Evolutionary conservation across 1,140 invertebrate species (phyloP).

Genomic region (Teleopsis dalmanni): DNA sequence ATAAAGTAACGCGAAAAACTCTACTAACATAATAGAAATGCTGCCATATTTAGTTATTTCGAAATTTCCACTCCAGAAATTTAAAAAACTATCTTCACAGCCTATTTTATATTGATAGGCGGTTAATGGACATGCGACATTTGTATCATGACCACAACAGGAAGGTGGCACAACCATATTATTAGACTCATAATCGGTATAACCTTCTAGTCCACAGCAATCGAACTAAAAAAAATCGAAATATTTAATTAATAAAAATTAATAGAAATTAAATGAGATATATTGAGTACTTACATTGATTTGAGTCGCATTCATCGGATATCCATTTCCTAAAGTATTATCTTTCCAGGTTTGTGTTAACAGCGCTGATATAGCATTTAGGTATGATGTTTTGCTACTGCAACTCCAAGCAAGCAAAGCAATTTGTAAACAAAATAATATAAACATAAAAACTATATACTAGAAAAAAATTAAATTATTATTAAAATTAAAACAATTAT

Average conservation of each 20-base stretch:
- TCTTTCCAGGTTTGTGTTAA: conserved; percentile 34
- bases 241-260: not conserved
- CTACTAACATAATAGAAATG: conserved; percentile 27
- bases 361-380: conserved; percentile 41
- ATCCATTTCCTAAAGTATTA: conserved; percentile 22
- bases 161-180: conserved; percentile 24
- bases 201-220: conserved; percentile 53
- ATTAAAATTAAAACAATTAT: no score
- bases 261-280: not conserved
- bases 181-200: conserved; percentile 41
- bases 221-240: conserved; percentile 46
- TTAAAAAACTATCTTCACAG: conserved; percentile 18
- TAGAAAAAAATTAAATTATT: conserved; percentile 38
- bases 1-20: conserved; percentile 25
- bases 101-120: conserved; percentile 23
- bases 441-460: conserved; percentile 58
- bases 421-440: conserved; percentile 57
- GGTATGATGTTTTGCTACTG: conserved; percentile 44
- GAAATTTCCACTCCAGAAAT: conserved; percentile 29
- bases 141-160: conserved; percentile 43
- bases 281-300: conserved; percentile 24
- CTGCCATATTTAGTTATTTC: conserved; percentile 29
- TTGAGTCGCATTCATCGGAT: conserved; percentile 29
- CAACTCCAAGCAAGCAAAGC: conserved; percentile 53
- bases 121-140: conserved; percentile 16